phyloP scores from a whole-genome alignment of 2,888 invertebrate species.

The Eupithecia pulchellata region DNA sequence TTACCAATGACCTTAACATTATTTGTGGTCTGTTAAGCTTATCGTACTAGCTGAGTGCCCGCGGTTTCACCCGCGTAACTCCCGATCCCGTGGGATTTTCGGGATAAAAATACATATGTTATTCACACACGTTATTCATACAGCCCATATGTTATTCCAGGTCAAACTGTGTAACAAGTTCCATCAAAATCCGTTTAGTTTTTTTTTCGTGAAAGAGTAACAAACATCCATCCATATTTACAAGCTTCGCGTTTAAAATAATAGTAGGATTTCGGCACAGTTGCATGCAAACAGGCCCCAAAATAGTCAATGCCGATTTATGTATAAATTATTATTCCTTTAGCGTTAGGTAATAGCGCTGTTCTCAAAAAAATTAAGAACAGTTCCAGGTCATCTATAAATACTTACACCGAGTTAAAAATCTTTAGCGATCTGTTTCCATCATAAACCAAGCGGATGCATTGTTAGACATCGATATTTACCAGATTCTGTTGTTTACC shows the following conservation, averaged over 20 bases:
- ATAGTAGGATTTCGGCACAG: too few relatives aligned
- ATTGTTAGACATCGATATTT: constrained; percentile 38
- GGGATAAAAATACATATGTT: too few relatives aligned
- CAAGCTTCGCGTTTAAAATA: too few relatives aligned
- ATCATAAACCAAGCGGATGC: constrained; percentile 21
- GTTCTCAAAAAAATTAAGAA: neutral
- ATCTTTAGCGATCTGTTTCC: neutral
- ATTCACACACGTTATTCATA: too few relatives aligned
- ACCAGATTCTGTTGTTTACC: constrained; percentile 37
- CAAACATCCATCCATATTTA: too few relatives aligned
- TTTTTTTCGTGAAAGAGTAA: too few relatives aligned
- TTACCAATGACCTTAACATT: neutral
- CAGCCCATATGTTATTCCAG: too few relatives aligned
- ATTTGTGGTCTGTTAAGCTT: neutral
- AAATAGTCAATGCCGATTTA: neutral
- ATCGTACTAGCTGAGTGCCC: too few relatives aligned
- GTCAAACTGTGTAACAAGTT: too few relatives aligned
- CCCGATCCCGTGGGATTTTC: too few relatives aligned
- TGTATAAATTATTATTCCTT: neutral
- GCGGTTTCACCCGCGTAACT: too few relatives aligned
- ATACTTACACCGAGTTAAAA: neutral
- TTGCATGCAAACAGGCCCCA: neutral
- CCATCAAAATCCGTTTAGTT: too few relatives aligned
- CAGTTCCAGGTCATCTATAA: neutral
- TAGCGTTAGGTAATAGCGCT: neutral